A percentile compares a stretch with the other conserved stretches of the same genome.
Conservation (phyloP, 1,140 invertebrate genomes). For the Papilio glaucus region DNA sequence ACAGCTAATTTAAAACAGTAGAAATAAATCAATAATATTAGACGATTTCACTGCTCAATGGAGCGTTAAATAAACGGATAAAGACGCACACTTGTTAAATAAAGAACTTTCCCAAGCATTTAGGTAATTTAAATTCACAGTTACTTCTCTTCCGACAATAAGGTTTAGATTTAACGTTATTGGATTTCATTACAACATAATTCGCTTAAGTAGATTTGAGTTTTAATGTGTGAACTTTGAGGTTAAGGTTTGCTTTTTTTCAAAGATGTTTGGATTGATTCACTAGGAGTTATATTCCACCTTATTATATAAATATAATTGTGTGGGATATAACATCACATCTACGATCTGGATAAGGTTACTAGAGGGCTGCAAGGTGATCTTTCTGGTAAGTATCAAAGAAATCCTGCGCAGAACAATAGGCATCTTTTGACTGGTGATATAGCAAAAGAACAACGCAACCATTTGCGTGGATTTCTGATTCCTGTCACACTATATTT, state of each 20-base stretch:
- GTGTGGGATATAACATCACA: too few species aligned
- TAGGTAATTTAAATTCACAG: conserved; percentile 27
- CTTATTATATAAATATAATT: background rate
- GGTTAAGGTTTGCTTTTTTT: background rate
- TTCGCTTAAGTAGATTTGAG: conserved; percentile 8
- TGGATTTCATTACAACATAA: conserved; percentile 20
- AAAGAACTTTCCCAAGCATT: conserved; percentile 11
- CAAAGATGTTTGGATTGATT: background rate
- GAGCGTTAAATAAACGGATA: conserved; percentile 21
- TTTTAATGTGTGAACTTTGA: background rate
- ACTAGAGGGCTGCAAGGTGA: too few species aligned
- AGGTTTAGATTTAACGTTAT: conserved; percentile 15
- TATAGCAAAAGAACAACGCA: too few species aligned
- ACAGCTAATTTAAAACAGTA: background rate
- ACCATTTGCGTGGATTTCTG: too few species aligned
- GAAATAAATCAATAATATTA: background rate
- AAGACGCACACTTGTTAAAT: conserved; percentile 21
- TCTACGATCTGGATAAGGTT: too few species aligned
- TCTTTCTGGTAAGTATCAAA: too few species aligned
- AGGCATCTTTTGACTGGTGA: too few species aligned
- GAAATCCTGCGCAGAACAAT: too few species aligned
- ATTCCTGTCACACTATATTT: too few species aligned
- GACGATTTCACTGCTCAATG: background rate
- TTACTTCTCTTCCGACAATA: conserved; percentile 11
- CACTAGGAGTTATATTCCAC: background rate